Percentiles rank a stretch among this genome's conserved stretches.
Conservation (phyloP, 2,797 vertebrate species). For the Eulemur mongoz region DNA sequence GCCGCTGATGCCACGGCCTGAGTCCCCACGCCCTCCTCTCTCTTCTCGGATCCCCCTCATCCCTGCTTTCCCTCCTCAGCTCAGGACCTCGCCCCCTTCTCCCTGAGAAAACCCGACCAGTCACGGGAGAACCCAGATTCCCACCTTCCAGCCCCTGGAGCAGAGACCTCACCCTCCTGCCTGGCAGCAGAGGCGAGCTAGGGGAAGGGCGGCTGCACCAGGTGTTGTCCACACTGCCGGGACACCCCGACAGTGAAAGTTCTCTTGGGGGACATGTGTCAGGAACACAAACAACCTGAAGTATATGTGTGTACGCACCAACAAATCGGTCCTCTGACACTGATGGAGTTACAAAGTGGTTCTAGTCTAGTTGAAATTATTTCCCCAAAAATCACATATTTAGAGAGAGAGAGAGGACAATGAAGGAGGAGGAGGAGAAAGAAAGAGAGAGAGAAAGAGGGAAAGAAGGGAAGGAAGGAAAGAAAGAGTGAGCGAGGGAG, state of each 20-base stretch:
- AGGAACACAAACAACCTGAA: too few species aligned
- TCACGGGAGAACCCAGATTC: background rate
- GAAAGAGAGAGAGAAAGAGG: background rate
- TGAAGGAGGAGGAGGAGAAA: background rate
- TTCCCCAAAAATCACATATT: background rate
- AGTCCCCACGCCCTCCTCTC: background rate
- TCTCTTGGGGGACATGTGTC: too few species aligned
- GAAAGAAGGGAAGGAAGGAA: too few species aligned
- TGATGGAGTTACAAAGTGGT: too few species aligned
- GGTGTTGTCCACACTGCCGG: background rate
- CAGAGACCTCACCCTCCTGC: background rate
- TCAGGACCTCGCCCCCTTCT: background rate
- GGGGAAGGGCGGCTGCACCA: background rate
- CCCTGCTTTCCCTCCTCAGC: background rate
- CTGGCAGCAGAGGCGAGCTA: background rate
- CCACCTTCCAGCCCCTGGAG: background rate
- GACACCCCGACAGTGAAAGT: background rate
- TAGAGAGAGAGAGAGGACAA: background rate
- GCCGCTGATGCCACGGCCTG: too few species aligned
- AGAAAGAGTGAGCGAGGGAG: too few species aligned
- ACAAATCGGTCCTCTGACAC: too few species aligned
- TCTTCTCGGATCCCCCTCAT: background rate
- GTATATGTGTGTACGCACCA: too few species aligned
- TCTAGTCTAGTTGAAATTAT: background rate
- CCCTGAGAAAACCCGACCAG: background rate